Evolutionary conservation across 2,113 vertebrate genomes (phyloP), one percentile per base, ranked within the genome.

Genomic region (Oxyura jamaicensis): DNA sequence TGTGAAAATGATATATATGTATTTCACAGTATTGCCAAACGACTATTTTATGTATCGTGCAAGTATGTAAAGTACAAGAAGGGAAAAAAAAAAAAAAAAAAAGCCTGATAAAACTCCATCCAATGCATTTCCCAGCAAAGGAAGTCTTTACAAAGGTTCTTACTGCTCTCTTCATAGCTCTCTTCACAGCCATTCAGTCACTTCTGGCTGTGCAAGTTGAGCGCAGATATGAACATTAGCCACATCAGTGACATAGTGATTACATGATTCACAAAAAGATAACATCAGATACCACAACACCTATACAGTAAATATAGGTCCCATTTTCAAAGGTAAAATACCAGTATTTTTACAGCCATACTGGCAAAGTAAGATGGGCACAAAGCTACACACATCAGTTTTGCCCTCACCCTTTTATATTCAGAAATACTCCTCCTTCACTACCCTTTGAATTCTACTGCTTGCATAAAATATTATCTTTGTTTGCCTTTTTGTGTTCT

Each of bases 291-390:
- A 39, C 16, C 10, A 31, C 1, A 5, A 5, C 3, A n/a, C 5
- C 2, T 19, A 60, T 52, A 20, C 1, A 26, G 42, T 4, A 65
- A 21, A n/a, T n/a, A n/a, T n/a, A 3, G 5, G 14, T 1, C 3
- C 8, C 4, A 50, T 59, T 88, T 82, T 19, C 46, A 72, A 28
- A 55, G 42, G 31, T 31, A 63, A 83, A 81, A 71, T 17, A 66
- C 1, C 20, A 3, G 2, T 68, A 26, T 4, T 60, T 53, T 63
- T 36, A 63, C 21, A 58, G 11, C 4, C 15, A 35, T 33, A 33
- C 6, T 63, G 15, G 25, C 29, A 59, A 55, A 83, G 36, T 28
- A 77, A 85, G 11, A 56, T 13, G 13, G 16, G 15, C 20, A 59
- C 14, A 46, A 5, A 82, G 42, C 17, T 66, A 60, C 1, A n/a